These are phyloP conservation scores for Drosophila orosa DNA, from an alignment of 1,140 invertebrate species.

Conservation along the genomic window DNA sequence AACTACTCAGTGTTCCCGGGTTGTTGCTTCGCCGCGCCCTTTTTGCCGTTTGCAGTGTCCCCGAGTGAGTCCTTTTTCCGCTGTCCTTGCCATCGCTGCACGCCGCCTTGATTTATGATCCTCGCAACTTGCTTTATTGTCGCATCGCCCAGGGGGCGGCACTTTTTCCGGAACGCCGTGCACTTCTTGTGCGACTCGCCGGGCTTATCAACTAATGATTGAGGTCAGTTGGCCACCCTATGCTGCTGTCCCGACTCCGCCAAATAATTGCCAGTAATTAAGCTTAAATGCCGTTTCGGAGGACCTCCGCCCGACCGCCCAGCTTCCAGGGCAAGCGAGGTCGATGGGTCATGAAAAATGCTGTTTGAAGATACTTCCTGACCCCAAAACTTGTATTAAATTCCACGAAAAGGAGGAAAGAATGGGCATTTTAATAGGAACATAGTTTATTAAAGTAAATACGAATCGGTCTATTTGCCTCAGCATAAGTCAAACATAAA, in stretches of 20 bases:
- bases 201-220: conserved; percentile 78
- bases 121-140: conserved; percentile 63
- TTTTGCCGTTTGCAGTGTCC: conserved; percentile 15
- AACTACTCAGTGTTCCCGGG: conserved; percentile 44
- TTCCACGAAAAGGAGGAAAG: background rate
- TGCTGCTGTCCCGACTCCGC: conserved; percentile 25
- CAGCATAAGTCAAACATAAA: background rate
- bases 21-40: conserved; percentile 28
- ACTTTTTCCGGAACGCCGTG: conserved; percentile 39
- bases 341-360: conserved; percentile 59
- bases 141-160: conserved; percentile 32
- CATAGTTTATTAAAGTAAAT: conserved; percentile 23
- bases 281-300: conserved; percentile 54
- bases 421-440: background rate
- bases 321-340: background rate
- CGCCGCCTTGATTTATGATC: conserved; percentile 71
- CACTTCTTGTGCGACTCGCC: conserved; percentile 41
- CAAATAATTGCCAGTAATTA: conserved; percentile 74
- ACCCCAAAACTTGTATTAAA: conserved; percentile 15
- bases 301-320: background rate
- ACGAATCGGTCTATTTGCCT: background rate
- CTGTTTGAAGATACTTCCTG: conserved; percentile 58
- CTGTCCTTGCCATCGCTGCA: conserved; percentile 44
- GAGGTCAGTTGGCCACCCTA: conserved; percentile 63
- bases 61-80: conserved; percentile 41